Base-by-base conservation (phyloP, 1,140 invertebrate genomes). In the Gryon sp. region DNA sequence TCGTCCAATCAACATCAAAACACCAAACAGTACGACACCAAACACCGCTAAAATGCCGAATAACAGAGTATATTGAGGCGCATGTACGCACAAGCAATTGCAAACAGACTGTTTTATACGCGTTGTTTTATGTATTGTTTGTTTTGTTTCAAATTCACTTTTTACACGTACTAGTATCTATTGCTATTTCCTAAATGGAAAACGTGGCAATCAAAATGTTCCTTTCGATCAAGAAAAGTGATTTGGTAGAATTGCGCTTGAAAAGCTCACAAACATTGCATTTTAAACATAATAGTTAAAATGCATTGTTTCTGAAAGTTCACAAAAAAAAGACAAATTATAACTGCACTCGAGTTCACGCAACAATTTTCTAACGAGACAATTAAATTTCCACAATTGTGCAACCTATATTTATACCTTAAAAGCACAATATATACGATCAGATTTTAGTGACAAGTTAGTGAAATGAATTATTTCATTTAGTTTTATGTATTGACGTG, bases 1-100 rank as follows among this genome's bases (percentile, higher is more conserved):
- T 87, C 78, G 83, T 87, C 84, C 85, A 87, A 87, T 88, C 83
- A 88, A 86, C 86, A 87, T 87, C 83, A 86, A 87, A 88, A 87
- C 82, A 84, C 78, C 78, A 83, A 86, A 86, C 79, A 82, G 66
- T 75, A 82, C 79, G 82, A 85, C 81, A 86, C 81, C 76, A 83
- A 85, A 84, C 82, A 86, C 80, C 57, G 66, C 66, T 66, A 79
- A 81, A 80, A 81, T 80, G 80, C 73, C 65, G 79, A 80, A 79
- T 78, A 62, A 65, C 46, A 76, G 76, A 63, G 75, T 32, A 79
- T 55, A 78, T 74, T 79, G 59, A 76, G 48, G 48, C 55, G 69
- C 46, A 66, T 26, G 36, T 24, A 41, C 59, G 60, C 41, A 66
- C 53, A 75, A 74, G 65, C 70, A 66, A 65, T 70, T 60, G 52